Evolutionary conservation across 2,888 invertebrate genomes (phyloP).

Genomic region (Drosophila pegasa): DNA sequence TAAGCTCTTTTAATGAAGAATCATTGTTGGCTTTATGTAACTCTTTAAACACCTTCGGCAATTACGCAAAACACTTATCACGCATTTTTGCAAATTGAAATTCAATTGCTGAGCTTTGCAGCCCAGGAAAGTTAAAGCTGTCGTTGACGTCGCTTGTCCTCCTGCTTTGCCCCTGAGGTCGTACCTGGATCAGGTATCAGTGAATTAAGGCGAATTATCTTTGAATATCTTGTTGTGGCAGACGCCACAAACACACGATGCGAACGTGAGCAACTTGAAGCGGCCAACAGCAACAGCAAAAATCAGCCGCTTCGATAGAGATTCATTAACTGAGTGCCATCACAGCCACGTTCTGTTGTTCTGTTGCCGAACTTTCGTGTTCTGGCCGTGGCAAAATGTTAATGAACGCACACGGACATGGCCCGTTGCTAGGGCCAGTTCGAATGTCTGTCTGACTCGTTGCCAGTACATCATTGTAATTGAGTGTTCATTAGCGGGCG

Average conservation of each 20-base stretch:
- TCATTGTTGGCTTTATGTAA: neutral
- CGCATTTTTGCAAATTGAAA: constrained; percentile 40
- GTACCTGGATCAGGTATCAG: constrained; percentile 64
- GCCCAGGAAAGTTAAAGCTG: constrained; percentile 33
- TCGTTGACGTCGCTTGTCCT: constrained; percentile 1
- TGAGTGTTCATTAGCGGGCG: constrained; percentile 78
- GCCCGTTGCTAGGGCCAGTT: constrained; percentile 7
- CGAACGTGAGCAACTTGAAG: constrained; percentile 35
- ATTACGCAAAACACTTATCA: constrained; percentile 2
- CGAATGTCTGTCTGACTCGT: constrained; percentile 17
- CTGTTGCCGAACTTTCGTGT: constrained; percentile 26
- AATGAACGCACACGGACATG: constrained; percentile 63
- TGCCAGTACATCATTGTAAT: constrained; percentile 76
- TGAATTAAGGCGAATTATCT: constrained; percentile 72
- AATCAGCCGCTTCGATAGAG: constrained; percentile 61
- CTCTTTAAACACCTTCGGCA: neutral
- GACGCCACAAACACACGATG: constrained; percentile 44
- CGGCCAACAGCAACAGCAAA: constrained; percentile 27
- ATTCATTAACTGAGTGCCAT: constrained; percentile 69
- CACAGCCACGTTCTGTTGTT: constrained; percentile 42
- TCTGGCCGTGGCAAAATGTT: constrained; percentile 69
- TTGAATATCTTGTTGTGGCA: constrained; percentile 63
- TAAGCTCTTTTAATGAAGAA: neutral
- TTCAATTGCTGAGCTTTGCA: constrained; percentile 29
- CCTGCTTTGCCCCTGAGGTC: constrained; percentile 19